These are phyloP conservation scores for Luidia sarsii DNA, from an alignment of 53 echinoderm and acorn worm genomes.

Conservation along the genomic window DNA sequence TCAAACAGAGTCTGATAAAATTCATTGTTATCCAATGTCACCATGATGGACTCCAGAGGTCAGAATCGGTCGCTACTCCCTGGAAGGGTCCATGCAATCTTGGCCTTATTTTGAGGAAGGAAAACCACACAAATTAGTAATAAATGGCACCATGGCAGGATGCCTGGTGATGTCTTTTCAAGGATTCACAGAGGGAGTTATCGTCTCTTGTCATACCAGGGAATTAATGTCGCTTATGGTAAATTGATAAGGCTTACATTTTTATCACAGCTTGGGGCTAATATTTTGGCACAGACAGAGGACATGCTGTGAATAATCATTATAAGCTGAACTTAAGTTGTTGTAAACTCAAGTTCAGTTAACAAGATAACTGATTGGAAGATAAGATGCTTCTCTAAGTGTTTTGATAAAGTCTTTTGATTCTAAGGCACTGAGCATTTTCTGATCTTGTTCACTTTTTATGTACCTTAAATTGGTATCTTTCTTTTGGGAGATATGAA, in stretches of 20 bases:
- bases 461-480: no score
- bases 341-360: no score
- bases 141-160: slow-evolving; percentile 13
- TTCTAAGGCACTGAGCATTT: no score
- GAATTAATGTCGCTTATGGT: slow-evolving; percentile 29
- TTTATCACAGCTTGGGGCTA: slow-evolving; percentile 32
- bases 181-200: slow-evolving; percentile 12
- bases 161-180: background rate
- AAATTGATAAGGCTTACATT: slow-evolving; percentile 10
- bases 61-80: slow-evolving; percentile 19
- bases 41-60: slow-evolving; percentile 5
- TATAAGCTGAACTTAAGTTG: background rate
- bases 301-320: background rate
- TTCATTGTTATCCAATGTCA: background rate
- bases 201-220: slow-evolving; percentile 18
- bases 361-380: no score
- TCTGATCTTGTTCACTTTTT: no score
- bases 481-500: no score
- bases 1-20: slow-evolving; percentile 16
- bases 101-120: background rate
- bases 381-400: no score
- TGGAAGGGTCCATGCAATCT: slow-evolving; percentile 16
- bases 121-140: background rate
- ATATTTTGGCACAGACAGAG: background rate
- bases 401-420: no score